Conservation (phyloP, 2,113 vertebrate genomes). For the Hypanus sabinus region DNA sequence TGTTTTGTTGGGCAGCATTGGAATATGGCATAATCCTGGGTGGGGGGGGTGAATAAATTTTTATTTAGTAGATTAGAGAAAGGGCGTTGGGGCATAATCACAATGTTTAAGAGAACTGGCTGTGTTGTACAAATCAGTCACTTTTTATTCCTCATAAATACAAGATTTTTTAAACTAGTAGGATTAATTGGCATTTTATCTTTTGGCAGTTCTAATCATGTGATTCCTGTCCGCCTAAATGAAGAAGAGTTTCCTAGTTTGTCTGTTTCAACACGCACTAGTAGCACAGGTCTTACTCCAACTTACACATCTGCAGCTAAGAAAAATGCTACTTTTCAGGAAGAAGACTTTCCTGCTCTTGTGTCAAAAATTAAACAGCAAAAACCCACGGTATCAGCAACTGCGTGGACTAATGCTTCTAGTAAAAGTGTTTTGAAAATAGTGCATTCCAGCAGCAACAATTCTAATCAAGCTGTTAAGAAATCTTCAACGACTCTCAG, state of each 20-base stretch:
- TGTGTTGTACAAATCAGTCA: no score
- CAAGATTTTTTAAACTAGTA: not conserved
- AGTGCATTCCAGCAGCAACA: constrained; percentile 43
- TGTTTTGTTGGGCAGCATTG: no score
- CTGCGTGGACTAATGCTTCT: constrained; percentile 71
- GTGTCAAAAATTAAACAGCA: constrained; percentile 69
- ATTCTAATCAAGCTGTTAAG: constrained; percentile 54
- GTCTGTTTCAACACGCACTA: constrained; percentile 45
- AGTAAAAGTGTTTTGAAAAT: constrained; percentile 57
- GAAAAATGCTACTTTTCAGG: constrained; percentile 72
- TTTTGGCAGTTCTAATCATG: constrained; percentile 49
- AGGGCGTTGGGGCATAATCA: no score
- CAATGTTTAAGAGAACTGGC: no score
- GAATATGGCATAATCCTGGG: not conserved
- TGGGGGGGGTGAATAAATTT: not conserved
- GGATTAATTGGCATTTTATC: not conserved
- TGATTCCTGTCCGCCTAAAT: constrained; percentile 59
- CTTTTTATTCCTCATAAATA: no score
- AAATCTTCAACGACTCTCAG: constrained; percentile 56
- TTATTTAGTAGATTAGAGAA: not conserved
- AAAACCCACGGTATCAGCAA: constrained; percentile 51
- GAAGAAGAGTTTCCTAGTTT: constrained; percentile 94
- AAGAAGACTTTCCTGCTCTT: constrained; percentile 92
- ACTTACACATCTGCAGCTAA: constrained; percentile 59
- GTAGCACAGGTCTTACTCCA: constrained; percentile 55